These are phyloP conservation scores for Brachionus calyciflorus DNA, from an alignment of 1,140 invertebrate genomes.

Conservation along the genomic window DNA sequence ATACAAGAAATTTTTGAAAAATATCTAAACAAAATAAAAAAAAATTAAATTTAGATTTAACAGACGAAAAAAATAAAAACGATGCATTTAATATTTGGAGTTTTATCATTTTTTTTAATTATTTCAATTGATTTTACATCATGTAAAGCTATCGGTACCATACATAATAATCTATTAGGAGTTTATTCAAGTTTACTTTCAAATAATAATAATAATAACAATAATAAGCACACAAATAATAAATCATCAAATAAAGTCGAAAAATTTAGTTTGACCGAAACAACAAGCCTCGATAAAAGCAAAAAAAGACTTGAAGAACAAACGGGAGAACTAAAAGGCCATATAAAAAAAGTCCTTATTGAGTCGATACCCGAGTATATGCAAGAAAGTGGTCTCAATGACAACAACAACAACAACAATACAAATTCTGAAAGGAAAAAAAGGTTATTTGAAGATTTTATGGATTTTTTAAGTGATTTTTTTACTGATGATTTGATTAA, in stretches of 20 bases:
- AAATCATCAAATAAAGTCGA: neutral
- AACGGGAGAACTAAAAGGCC: neutral
- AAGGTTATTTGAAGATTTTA: slow-evolving; percentile 2
- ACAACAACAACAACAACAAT: neutral
- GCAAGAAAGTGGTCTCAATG: neutral
- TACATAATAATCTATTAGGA: neutral
- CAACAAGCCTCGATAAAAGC: too few relatives aligned
- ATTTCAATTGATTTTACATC: too few relatives aligned
- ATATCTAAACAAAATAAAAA: neutral
- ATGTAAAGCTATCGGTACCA: neutral
- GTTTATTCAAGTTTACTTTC: neutral
- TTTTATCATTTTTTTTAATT: too few relatives aligned
- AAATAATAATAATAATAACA: neutral
- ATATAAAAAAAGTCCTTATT: neutral
- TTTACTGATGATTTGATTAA: neutral
- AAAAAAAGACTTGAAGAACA: too few relatives aligned
- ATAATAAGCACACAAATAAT: neutral
- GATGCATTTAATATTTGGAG: too few relatives aligned
- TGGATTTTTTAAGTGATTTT: neutral
- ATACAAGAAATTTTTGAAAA: too few relatives aligned
- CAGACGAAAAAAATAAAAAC: too few relatives aligned
- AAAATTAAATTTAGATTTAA: neutral
- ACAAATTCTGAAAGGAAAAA: neutral
- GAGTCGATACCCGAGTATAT: neutral
- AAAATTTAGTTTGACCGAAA: too few relatives aligned